phyloP scores from a whole-genome alignment of 2,888 invertebrate genomes.

The Gonocerus acuteangulatus region DNA sequence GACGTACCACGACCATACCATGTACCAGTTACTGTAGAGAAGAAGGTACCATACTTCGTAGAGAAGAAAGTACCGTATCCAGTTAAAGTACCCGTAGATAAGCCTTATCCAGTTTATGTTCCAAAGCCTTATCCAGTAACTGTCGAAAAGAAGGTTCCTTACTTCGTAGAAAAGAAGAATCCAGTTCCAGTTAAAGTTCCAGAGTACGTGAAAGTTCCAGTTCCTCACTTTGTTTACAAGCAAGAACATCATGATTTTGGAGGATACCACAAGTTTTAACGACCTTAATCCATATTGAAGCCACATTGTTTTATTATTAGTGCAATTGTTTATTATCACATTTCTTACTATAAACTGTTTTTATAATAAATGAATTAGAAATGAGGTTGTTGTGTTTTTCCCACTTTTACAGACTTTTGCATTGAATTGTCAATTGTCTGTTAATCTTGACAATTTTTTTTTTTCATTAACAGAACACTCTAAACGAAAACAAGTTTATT shows the following conservation, averaged over 20 bases:
- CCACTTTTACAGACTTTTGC: too few species aligned
- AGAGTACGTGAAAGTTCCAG: constrained; percentile 9
- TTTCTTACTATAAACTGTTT: too few species aligned
- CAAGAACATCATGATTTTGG: not conserved
- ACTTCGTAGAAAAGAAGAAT: constrained; percentile 29
- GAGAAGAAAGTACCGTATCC: constrained; percentile 17
- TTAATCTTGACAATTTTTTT: too few species aligned
- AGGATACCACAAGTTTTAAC: too few species aligned
- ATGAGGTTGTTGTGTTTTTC: too few species aligned
- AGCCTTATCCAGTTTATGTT: constrained; percentile 27
- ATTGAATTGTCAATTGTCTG: too few species aligned
- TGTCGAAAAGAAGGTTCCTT: constrained; percentile 31
- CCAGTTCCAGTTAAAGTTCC: constrained; percentile 8
- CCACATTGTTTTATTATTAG: too few species aligned
- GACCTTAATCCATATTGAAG: too few species aligned
- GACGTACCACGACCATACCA: constrained; percentile 35
- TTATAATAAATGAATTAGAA: too few species aligned
- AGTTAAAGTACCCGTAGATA: constrained; percentile 26
- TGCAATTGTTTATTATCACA: too few species aligned
- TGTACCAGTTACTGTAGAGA: constrained; percentile 30
- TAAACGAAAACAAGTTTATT: too few species aligned
- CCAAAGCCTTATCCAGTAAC: constrained; percentile 58
- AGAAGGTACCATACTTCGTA: constrained; percentile 29
- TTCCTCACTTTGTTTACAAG: constrained; percentile 9
- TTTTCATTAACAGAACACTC: too few species aligned